Conservation (phyloP, 2,113 vertebrate genomes). For the Ornithorhynchus anatinus region DNA sequence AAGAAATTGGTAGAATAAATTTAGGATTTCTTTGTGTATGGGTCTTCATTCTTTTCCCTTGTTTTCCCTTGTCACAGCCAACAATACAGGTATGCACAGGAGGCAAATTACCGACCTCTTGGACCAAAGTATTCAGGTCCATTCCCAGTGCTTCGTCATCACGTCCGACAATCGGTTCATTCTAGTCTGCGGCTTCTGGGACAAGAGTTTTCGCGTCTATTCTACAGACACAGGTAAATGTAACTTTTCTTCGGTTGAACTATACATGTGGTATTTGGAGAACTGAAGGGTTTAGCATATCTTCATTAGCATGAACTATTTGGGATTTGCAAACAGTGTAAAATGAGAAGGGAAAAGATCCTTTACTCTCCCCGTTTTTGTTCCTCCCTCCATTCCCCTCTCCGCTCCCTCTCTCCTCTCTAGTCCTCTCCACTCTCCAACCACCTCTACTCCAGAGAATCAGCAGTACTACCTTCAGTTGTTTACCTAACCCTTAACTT, state of each 20-base stretch:
- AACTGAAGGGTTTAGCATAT: not conserved
- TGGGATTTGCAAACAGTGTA: not conserved
- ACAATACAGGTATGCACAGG: constrained; percentile 85
- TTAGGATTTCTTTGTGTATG: not conserved
- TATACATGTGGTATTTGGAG: not conserved
- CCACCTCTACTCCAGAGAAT: too few species aligned
- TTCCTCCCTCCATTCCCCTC: too few species aligned
- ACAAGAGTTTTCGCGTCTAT: constrained; percentile 97
- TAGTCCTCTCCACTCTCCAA: too few species aligned
- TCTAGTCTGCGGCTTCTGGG: constrained; percentile 97
- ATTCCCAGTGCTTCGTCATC: constrained; percentile 93
- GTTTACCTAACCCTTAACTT: too few species aligned
- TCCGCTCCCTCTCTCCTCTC: too few species aligned
- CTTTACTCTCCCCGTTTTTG: not conserved
- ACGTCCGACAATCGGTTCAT: constrained; percentile 95
- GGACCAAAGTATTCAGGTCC: constrained; percentile 96
- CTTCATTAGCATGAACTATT: not conserved
- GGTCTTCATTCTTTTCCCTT: not conserved
- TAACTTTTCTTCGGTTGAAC: not conserved
- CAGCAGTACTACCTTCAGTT: too few species aligned
- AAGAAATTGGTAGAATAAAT: not conserved
- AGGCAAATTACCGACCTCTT: constrained; percentile 95
- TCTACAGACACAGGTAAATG: constrained; percentile 91
- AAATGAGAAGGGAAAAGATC: not conserved
- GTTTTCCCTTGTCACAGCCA: constrained; percentile 72